Conservation (phyloP, 2,797 vertebrate species). For the Diglossa cyanea region DNA sequence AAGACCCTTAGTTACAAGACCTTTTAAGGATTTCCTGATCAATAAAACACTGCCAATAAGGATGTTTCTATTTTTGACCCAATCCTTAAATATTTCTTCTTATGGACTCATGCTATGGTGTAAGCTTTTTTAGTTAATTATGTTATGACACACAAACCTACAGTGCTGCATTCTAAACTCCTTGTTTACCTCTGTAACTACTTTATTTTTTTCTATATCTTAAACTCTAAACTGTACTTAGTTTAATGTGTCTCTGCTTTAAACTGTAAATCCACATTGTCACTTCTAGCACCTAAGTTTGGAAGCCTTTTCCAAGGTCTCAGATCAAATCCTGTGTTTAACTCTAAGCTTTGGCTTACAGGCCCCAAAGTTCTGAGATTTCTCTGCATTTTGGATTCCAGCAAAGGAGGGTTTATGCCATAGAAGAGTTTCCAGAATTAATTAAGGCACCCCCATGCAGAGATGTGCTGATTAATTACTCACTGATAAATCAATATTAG, state of each 20-base stretch:
- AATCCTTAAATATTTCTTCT: not conserved
- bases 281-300: not conserved
- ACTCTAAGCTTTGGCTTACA: not conserved
- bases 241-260: not conserved
- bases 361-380: not conserved
- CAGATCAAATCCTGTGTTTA: not conserved
- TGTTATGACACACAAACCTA: not conserved
- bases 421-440: accelerated
- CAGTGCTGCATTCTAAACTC: not conserved
- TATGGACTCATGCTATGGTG: not conserved
- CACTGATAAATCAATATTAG: not conserved
- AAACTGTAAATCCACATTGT: not conserved
- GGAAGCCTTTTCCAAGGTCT: not conserved
- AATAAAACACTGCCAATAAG: not conserved
- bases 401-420: not conserved
- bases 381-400: not conserved
- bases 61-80: not conserved
- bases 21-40: not conserved
- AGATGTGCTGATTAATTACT: not conserved
- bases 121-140: not conserved
- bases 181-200: not conserved
- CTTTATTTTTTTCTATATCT: not conserved
- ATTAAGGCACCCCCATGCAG: not conserved
- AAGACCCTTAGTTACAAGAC: not conserved
- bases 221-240: not conserved